Evolutionary conservation across 1,140 invertebrate genomes (phyloP).

Genomic region (Pemphigus obesinymphae): DNA sequence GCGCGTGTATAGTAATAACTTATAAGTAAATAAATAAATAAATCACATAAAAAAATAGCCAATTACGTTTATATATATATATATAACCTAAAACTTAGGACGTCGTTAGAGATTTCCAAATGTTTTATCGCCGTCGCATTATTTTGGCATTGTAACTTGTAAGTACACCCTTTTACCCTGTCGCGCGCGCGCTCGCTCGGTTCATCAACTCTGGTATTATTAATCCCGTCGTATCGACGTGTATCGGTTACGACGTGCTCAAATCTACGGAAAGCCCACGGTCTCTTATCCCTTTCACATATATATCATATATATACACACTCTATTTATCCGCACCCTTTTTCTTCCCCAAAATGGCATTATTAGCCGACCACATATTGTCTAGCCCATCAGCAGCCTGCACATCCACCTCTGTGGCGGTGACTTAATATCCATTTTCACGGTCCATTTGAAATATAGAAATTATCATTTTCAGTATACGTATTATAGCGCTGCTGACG

Average conservation of each 20-base stretch:
- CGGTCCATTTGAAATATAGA: neutral
- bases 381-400: neutral
- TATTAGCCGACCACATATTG: neutral
- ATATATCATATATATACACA: too few species aligned
- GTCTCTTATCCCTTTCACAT: neutral
- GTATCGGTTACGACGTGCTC: conserved; percentile 27
- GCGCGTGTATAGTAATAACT: too few species aligned
- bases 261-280: conserved; percentile 22
- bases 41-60: too few species aligned
- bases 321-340: neutral
- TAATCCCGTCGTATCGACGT: conserved; percentile 19
- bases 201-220: too few species aligned
- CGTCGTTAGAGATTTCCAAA: conserved; percentile 5
- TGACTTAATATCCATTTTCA: conserved; percentile 15
- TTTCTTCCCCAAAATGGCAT: neutral
- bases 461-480: neutral
- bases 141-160: neutral
- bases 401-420: neutral
- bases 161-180: neutral
- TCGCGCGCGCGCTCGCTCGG: conserved; percentile 10
- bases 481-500: too few species aligned
- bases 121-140: neutral
- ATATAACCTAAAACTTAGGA: too few species aligned
- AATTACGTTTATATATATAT: too few species aligned
- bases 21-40: too few species aligned